Evolutionary conservation across 2,888 invertebrate species (phyloP).

Genomic region (Mesorhabditis belari): DNA sequence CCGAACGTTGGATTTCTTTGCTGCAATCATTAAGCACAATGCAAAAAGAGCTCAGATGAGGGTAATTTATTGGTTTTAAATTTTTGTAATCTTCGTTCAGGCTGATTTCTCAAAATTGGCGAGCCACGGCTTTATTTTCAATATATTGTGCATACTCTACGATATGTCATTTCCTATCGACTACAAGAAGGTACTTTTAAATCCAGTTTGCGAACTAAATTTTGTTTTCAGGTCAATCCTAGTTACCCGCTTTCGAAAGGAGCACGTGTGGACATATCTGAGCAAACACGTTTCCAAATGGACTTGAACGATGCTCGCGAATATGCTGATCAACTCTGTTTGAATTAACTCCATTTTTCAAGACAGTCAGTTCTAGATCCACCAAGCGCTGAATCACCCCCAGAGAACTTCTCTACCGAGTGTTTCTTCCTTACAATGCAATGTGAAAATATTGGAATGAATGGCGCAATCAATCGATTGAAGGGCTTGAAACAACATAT

Average conservation of each 20-base stretch:
- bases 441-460: conserved; percentile 81
- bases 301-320: conserved; percentile 73
- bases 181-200: conserved; percentile 64
- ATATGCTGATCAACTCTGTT: conserved; percentile 59
- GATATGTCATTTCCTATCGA: conserved; percentile 79
- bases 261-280: conserved; percentile 53
- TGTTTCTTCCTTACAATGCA: conserved; percentile 94
- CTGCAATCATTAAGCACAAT: conserved; percentile 71
- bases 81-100: too few relatives aligned
- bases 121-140: conserved; percentile 77
- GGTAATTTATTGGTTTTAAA: conserved; percentile 3
- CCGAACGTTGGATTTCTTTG: conserved; percentile 72
- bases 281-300: conserved; percentile 71
- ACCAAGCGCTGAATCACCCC: conserved; percentile 4
- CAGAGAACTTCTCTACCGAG: conserved; percentile 83
- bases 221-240: conserved; percentile 64
- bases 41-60: conserved; percentile 82
- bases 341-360: not conserved
- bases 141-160: conserved; percentile 82
- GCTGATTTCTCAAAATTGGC: conserved; percentile 79
- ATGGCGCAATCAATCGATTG: conserved; percentile 67
- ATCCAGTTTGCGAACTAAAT: not conserved
- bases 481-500: conserved; percentile 21
- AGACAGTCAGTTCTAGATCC: not conserved
- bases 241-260: conserved; percentile 77